Evolutionary conservation across 2,113 vertebrate species (phyloP), one percentile per base, ranked within the genome.

Genomic region (Cyanoramphus novaezelandiae): DNA sequence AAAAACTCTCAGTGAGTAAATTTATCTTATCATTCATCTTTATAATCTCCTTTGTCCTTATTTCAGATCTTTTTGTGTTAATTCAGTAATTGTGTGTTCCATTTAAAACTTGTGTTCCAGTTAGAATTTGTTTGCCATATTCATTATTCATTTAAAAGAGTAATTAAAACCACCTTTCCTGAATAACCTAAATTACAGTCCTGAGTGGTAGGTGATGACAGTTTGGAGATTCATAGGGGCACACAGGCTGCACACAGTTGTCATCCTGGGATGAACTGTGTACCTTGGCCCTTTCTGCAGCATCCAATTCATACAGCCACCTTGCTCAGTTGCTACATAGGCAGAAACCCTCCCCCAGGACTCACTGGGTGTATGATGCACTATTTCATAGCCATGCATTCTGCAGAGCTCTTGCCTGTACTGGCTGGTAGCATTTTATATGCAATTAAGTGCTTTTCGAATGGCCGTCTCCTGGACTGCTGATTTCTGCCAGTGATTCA

Each of bases 1-100:
- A 99, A 97, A 98, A 99, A 97, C 98, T 98, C 82, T 98, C 98
- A 92, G 99, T 99, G 97, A 99, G 99, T 99, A 97, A 95, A 97
- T 76, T 37, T 31, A 76, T 55, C 39, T 94, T 95, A 50, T 90
- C 70, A 6, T 96, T 90, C 37, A 77, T 88, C 55, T 95, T 47
- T 86, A 84, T 78, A 74, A 63, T 49, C 46, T 92, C 27, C 6
- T 78, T 83, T 82, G 53, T 94, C 53, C 35, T 89, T 81, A 46
- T 49, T 86, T 95, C 49, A 37, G 25, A n/a, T 86, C 7, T 53
- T 69, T 90, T 65, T 95, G 44, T 90, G 60, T 95, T 82, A 77
- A 83, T 92, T 90, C 44, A 81, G 23, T 63, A 33, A 74, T n/a
- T 84, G 29, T 74, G 37, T 65, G 68, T 95, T 88, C 62, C 53